Base-by-base conservation (phyloP, 2,888 invertebrate genomes). In the Eurytoma adleriae region DNA sequence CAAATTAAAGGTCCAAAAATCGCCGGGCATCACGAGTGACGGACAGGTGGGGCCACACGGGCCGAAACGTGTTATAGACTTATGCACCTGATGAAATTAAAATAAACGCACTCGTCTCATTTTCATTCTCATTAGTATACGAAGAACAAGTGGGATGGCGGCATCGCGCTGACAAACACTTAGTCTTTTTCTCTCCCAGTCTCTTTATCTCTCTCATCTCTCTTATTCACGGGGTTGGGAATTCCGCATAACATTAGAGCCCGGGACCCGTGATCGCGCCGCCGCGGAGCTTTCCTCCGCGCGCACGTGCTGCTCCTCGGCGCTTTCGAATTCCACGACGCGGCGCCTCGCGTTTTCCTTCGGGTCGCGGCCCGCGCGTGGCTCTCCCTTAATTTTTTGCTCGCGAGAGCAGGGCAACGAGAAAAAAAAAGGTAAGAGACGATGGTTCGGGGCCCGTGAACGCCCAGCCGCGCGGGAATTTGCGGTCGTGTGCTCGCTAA, bases 61-160 rank as follows among this genome's bases (percentile, higher is more conserved):
- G 72, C 24, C 50, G 76, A 83, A 83, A 82, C 82, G 81, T 75
- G 59, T 75, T 75, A 61, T 27, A 62, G 68, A 2, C 20, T 80
- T 77, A 64, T 84, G 83, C 84, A 89, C 87, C 89, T 89, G 88
- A 89, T 86, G 85, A 88, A 89, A 90, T 88, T 89, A 87, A 88
- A 90, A 88, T 88, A 88, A 89, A 88, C 87, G 87, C 87, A 88
- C 85, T 88, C 88, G 86, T 89, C 88, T 90, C 88, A 89, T 90
- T 90, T 89, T 90, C 89, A 89, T 88, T 85, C 88, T 89, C 89
- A 90, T 89, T 89, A 89, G 88, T 89, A 90, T 88, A 89, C 88
- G 86, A 85, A 85, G 87, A 89, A 89, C 89, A 89, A 89, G 89
- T 89, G 88, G 88, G 88, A 87, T 88, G 88, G 86, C 86, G 85